A percentile compares a stretch with the other conserved stretches of the same genome.
These are phyloP conservation scores for Archips crataeganus DNA, from an alignment of 2,888 invertebrate genomes.

Conservation along the genomic window DNA sequence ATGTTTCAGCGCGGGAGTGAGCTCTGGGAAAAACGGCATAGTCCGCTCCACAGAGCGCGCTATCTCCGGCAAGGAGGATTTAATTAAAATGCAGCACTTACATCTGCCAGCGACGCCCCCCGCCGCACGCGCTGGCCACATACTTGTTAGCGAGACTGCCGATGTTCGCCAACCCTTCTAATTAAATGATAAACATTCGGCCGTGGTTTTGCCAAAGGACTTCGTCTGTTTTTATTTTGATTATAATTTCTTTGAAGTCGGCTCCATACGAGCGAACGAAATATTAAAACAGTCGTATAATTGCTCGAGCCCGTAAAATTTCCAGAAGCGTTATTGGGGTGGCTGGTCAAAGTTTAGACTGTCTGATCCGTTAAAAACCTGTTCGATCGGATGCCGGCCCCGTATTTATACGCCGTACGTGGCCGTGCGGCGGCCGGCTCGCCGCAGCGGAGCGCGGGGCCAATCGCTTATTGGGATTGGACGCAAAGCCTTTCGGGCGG, in stretches of 20 bases:
- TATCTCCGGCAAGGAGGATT: slow-evolving; percentile 65
- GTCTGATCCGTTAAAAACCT: slow-evolving; percentile 72
- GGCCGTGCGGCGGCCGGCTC: slow-evolving; percentile 47
- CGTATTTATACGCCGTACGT: slow-evolving; percentile 69
- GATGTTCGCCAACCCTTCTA: slow-evolving; percentile 52
- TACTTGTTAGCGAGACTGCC: slow-evolving; percentile 29
- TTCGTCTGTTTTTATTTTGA: slow-evolving; percentile 50
- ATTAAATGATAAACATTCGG: slow-evolving; percentile 66
- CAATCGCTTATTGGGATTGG: slow-evolving; percentile 72
- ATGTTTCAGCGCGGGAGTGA: slow-evolving; percentile 57
- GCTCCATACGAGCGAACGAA: slow-evolving; percentile 45
- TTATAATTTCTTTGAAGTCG: slow-evolving; percentile 55
- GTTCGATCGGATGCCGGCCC: slow-evolving; percentile 47
- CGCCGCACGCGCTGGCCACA: slow-evolving; percentile 15
- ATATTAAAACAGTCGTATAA: slow-evolving; percentile 49
- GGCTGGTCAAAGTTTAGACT: slow-evolving; percentile 56
- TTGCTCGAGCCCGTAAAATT: slow-evolving; percentile 49
- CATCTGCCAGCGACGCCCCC: slow-evolving; percentile 50
- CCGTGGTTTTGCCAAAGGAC: slow-evolving; percentile 46
- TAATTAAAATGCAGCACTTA: slow-evolving; percentile 72
- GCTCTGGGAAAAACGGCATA: slow-evolving; percentile 57
- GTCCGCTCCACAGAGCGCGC: slow-evolving; percentile 50
- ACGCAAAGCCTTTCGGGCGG: slow-evolving; percentile 61
- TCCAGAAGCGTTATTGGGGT: slow-evolving; percentile 44
- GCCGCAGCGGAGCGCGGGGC: slow-evolving; percentile 52